phyloP scores from a whole-genome alignment of 1,140 invertebrate genomes.

The Brachionus paranguensis region DNA sequence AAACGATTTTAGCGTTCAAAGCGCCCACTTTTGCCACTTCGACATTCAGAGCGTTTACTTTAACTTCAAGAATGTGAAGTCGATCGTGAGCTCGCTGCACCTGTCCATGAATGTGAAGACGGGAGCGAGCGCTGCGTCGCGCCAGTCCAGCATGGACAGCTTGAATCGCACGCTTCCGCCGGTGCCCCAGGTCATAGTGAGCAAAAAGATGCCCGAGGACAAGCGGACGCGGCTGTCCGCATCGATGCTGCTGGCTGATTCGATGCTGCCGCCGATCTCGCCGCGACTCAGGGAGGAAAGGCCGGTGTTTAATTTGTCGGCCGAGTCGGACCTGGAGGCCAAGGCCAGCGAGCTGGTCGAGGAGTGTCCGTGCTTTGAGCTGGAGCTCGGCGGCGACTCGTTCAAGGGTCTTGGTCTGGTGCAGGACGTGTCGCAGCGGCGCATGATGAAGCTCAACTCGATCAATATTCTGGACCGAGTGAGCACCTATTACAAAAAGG shows the following conservation, averaged over 20 bases:
- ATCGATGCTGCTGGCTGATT: not conserved
- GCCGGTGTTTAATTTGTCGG: not conserved
- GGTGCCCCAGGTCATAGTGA: not conserved
- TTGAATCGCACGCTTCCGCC: constrained; percentile 25
- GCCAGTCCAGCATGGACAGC: not conserved
- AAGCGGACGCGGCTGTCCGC: not conserved
- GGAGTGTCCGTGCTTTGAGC: constrained; percentile 23
- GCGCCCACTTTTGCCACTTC: constrained; percentile 4
- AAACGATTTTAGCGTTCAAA: not conserved
- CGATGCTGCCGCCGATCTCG: not conserved
- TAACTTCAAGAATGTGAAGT: not conserved
- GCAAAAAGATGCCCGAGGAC: not conserved
- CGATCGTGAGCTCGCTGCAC: not conserved
- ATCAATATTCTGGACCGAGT: constrained; percentile 6
- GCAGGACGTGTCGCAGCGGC: constrained; percentile 25
- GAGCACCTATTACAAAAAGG: constrained; percentile 2
- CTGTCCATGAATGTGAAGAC: constrained; percentile 9
- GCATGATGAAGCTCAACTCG: constrained; percentile 36
- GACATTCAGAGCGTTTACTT: constrained; percentile 17
- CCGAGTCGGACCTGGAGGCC: not conserved
- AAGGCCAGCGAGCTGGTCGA: not conserved
- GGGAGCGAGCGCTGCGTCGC: constrained; percentile 5
- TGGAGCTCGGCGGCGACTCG: constrained; percentile 22
- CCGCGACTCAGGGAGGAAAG: not conserved
- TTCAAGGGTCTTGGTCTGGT: constrained; percentile 36